Base-by-base conservation (phyloP, 2,113 vertebrate genomes). In the Nycticryphes semicollaris region DNA sequence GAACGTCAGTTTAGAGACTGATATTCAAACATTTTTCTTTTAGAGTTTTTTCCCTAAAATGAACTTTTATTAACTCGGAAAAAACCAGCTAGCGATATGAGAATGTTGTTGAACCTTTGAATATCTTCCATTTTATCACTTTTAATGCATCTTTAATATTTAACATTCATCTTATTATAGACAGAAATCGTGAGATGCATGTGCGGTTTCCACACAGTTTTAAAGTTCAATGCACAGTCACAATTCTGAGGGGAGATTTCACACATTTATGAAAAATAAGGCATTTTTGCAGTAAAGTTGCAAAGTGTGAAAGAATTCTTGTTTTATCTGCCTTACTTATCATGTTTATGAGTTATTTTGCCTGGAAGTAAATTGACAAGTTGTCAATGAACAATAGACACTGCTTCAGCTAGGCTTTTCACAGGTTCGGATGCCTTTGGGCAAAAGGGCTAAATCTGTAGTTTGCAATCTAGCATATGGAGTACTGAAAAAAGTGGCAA, bases 361-460 rank as follows among this genome's bases (percentile, higher is more conserved):
- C 98, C 98, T 98, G 98, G 97, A 98, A 98, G 97, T 98, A 98
- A 98, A 98, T 98, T 99, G 98, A 98, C 98, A 98, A 98, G 97
- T 98, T 98, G 98, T 99, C 98, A 98, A 98, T 98, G 98, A 98
- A 98, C 96, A 98, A 98, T 98, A 98, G 97, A 98, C 98, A 97
- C 96, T 96, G 97, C 98, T 98, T 98, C 98, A 97, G 97, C 97
- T 98, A 98, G 98, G 98, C 98, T 99, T 99, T 99, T 99, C 98
- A 98, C 98, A 98, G 98, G 98, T 98, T 98, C 97, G 69, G 96
- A 97, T 98, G 98, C 98, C 98, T 98, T 98, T 98, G 98, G 98
- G 98, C 97, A 98, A 98, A 98, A 97, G 97, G 98, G 96, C 98
- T 98, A 98, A 98, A 98, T 98, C 97, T 98, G 98, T 97, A 97